Evolutionary conservation across 2,113 vertebrate genomes (phyloP), one percentile per base, ranked within the genome.

Genomic region (Oenanthe oenanthe): DNA sequence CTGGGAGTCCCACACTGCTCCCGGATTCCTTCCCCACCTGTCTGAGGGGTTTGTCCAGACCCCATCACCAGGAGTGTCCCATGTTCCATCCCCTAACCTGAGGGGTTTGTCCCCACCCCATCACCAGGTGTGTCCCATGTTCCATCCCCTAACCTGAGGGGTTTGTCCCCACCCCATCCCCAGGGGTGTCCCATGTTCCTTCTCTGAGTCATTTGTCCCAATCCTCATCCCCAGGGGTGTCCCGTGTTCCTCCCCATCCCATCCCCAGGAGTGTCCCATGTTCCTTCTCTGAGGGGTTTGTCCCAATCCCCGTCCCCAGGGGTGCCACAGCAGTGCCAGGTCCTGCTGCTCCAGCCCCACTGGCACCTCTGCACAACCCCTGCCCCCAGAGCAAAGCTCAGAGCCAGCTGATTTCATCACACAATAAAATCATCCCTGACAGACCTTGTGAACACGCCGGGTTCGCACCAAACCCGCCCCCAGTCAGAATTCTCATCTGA

Each of bases 301-400:
- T 15, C 40, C 40, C 40, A 42, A 8, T 36, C 12, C 22, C 43
- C 43, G 4, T 43, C 42, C 42, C 42, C 17, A 18, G 32, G 12
- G 38, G 28, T 29, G 43, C 18, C 43, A 43, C 43, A 43, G 43
- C 24, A 36, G 19, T 0, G 0, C 13, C 34, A 0, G 0, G 3
- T 22, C 17, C 43, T 60, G 57, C 61, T 45, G 2, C 24, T 28
- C 57, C 36, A 28, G 42, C 75, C 51, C 60, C 66, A 42, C 8
- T 3, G 17, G 22, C 47, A 11, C 21, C 66, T 36, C 25, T 0
- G n/a, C 78, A 85, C 36, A 11, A 9, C 8, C 26, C 66, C 43
- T 63, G 67, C 34, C 20, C 12, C 17, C 5, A 36, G 43, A 42
- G 2, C 3, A 10, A 5, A 58, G 26, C 0, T 43, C 26, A 58